A percentile compares a stretch with the other conserved stretches of the same genome.
phyloP scores from a whole-genome alignment of 2,888 invertebrate species.

The Gymnosoma rotundatum region DNA sequence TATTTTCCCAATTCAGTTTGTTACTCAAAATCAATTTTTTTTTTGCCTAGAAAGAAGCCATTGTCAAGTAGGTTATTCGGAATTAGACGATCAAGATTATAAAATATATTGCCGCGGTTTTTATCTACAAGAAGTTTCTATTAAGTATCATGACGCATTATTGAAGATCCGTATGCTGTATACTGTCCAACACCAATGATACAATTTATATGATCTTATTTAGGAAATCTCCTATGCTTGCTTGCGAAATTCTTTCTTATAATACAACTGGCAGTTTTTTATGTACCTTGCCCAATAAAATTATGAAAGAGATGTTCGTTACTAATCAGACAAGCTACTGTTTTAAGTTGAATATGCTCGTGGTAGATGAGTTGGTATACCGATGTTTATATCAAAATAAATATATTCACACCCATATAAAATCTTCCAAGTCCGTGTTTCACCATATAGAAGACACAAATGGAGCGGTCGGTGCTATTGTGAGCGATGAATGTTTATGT shows the following conservation, averaged over 20 bases:
- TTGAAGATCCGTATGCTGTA: constrained; percentile 53
- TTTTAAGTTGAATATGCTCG: constrained; percentile 36
- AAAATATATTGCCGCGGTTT: constrained; percentile 41
- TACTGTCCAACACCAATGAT: neutral
- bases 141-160: constrained; percentile 61
- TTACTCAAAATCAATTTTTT: neutral
- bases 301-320: neutral
- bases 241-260: constrained; percentile 20
- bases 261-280: no score
- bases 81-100: constrained; percentile 3
- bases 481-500: neutral
- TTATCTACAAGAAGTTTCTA: constrained; percentile 49
- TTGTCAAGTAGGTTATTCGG: no score
- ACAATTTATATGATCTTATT: constrained; percentile 34
- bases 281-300: neutral
- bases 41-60: neutral
- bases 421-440: constrained; percentile 24
- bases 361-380: constrained; percentile 56
- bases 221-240: constrained; percentile 37
- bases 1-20: no score
- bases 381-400: constrained; percentile 54
- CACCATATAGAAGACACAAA: constrained; percentile 39
- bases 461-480: constrained; percentile 6
- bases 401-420: neutral
- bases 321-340: constrained; percentile 21